Evolutionary conservation across 2,888 invertebrate genomes (phyloP), one percentile per base, ranked within the genome.

Genomic region (Cepaea hortensis): DNA sequence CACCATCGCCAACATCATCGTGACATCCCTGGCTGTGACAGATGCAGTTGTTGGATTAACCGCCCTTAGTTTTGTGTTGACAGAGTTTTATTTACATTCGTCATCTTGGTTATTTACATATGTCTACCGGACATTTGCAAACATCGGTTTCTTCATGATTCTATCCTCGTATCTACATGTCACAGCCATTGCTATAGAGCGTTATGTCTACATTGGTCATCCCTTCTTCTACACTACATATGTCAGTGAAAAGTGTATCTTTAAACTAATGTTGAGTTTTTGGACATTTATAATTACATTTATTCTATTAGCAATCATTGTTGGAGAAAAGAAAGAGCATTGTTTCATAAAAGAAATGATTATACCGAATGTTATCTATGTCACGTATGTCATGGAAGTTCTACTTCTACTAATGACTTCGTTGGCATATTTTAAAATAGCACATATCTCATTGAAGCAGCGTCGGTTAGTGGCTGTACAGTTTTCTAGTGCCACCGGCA

Each of bases 391-490:
- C 15, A 6, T 75, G 18, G 15, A 3, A 15, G 3, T 50, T 4
- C 46, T 50, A 50, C 50, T 75, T 48, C 50, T 75, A 1, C 3
- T 50, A 1, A 50, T 75, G 20, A 75, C 15, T 15, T 48, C 18
- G 6, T 75, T 48, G 18, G 75, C 46, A 48, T 75, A 75, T 50
- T 75, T 75, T 20, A 75, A 75, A 20, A 75, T 75, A 48, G 75
- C 75, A 75, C 6, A 20, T 18, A 3, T 75, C 13, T 75, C 75
- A 15, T 50, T 75, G 15, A 75, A 50, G 50, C 75, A 75, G 0
- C 48, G 50, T 48, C 75, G 75, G 48, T 75, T 50, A 50, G 46
- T 75, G 46, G 75, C 75, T 50, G 75, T 75, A 18, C 13, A 4
- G 0, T 3, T 1, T 15, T 75, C 75, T 48, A 48, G 50, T 1